Evolutionary conservation across 2,888 invertebrate species (phyloP).

Genomic region (Trachelus stipa): DNA sequence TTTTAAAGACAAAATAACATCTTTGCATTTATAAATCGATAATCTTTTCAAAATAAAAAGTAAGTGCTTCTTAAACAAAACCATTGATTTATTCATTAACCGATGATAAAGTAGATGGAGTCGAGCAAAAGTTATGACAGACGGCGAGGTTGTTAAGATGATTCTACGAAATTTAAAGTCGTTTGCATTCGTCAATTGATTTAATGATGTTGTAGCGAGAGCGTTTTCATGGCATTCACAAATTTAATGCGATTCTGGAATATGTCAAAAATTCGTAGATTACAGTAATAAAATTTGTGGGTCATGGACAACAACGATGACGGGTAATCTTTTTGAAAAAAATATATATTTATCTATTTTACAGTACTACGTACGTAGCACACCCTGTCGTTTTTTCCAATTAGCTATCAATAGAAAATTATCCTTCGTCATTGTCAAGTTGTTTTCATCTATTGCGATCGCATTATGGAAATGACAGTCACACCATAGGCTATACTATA

Average conservation of each 20-base stretch:
- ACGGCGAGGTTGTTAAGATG: neutral
- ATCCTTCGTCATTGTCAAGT: no score
- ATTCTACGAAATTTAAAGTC: neutral
- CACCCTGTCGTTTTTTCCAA: no score
- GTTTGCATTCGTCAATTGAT: neutral
- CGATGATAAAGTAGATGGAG: neutral
- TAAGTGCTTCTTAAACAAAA: neutral
- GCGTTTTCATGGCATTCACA: neutral
- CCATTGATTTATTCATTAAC: neutral
- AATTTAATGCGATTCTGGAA: neutral
- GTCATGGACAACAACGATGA: neutral
- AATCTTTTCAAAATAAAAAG: no score
- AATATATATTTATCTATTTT: neutral
- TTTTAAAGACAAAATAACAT: neutral
- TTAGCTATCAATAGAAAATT: no score
- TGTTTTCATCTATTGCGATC: no score
- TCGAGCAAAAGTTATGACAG: neutral
- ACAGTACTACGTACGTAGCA: neutral
- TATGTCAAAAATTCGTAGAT: neutral
- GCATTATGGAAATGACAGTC: no score
- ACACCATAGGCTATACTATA: no score
- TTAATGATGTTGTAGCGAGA: neutral
- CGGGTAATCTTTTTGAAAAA: neutral
- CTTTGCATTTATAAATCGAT: neutral
- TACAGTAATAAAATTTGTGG: neutral